These are phyloP conservation scores for Troides oblongomaculatus DNA, from an alignment of 2,888 invertebrate species.

Conservation along the genomic window DNA sequence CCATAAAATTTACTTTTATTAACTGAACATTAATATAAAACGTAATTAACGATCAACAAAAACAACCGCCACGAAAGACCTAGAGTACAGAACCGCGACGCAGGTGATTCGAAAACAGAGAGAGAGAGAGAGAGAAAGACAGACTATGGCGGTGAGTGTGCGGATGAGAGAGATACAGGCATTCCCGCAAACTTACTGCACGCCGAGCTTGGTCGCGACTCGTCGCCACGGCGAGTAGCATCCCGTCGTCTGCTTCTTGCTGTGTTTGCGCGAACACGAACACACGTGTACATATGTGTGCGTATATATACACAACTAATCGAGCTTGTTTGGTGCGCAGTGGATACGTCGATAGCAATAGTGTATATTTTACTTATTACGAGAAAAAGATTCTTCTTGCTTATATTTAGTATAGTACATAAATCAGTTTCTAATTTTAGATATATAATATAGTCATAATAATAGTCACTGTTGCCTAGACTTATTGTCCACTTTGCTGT, in stretches of 20 bases:
- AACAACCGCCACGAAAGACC: slow-evolving; percentile 30
- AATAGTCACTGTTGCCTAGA: slow-evolving; percentile 19
- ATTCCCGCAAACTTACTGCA: slow-evolving; percentile 87
- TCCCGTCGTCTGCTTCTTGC: slow-evolving; percentile 85
- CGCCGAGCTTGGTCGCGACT: slow-evolving; percentile 96
- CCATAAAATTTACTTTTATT: not conserved
- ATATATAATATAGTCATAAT: not conserved
- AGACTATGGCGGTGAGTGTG: slow-evolving; percentile 57
- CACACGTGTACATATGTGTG: slow-evolving; percentile 74
- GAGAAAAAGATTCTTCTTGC: too few species aligned
- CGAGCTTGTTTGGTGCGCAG: slow-evolving; percentile 22
- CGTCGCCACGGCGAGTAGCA: slow-evolving; percentile 96
- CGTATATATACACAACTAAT: slow-evolving; percentile 37
- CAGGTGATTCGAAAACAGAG: slow-evolving; percentile 19
- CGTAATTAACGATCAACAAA: slow-evolving; percentile 22
- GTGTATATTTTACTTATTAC: slow-evolving; percentile 1
- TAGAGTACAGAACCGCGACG: slow-evolving; percentile 32
- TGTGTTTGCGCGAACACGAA: slow-evolving; percentile 63
- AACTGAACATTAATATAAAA: slow-evolving; percentile 5
- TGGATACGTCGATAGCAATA: slow-evolving; percentile 15
- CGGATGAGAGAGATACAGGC: slow-evolving; percentile 51
- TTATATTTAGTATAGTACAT: too few species aligned
- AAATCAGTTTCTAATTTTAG: not conserved
- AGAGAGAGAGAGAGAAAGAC: slow-evolving; percentile 40
- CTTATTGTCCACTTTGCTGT: slow-evolving; percentile 8